Evolutionary conservation across 2,888 invertebrate genomes (phyloP).

Genomic region (Tyria jacobaeae): DNA sequence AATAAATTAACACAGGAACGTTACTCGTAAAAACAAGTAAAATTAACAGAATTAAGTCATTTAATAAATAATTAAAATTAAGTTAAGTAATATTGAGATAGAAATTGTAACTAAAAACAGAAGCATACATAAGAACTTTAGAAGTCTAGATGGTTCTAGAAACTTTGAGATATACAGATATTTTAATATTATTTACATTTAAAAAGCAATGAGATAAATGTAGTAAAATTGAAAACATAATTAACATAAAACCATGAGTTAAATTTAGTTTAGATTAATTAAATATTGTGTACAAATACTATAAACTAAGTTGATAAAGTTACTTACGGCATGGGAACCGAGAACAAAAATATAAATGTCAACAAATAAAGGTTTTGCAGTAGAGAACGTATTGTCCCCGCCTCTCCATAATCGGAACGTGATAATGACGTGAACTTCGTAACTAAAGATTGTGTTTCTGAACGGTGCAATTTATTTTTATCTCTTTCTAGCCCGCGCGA

Average conservation of each 20-base stretch:
- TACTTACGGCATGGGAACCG: not conserved
- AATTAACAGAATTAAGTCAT: too few relatives aligned
- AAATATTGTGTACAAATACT: not conserved
- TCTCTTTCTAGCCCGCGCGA: slow-evolving; percentile 67
- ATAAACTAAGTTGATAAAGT: too few relatives aligned
- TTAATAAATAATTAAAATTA: too few relatives aligned
- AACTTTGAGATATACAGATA: not conserved
- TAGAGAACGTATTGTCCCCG: slow-evolving; percentile 47
- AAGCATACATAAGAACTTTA: too few relatives aligned
- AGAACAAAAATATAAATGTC: slow-evolving; percentile 23
- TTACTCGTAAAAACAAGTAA: too few relatives aligned
- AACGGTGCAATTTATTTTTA: slow-evolving; percentile 73
- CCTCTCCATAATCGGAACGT: slow-evolving; percentile 36
- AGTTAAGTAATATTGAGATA: too few relatives aligned
- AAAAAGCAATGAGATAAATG: not conserved
- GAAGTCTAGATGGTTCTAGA: slow-evolving; percentile 5
- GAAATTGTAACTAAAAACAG: too few relatives aligned
- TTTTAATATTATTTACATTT: not conserved
- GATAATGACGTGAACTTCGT: slow-evolving; percentile 58
- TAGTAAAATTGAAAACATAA: not conserved
- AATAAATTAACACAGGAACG: too few relatives aligned
- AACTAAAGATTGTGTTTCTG: slow-evolving; percentile 55
- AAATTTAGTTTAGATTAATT: not conserved
- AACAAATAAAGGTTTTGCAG: slow-evolving; percentile 12
- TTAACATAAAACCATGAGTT: not conserved